These are phyloP conservation scores for Parus major DNA, from an alignment of 2,113 vertebrate genomes.

Conservation along the genomic window DNA sequence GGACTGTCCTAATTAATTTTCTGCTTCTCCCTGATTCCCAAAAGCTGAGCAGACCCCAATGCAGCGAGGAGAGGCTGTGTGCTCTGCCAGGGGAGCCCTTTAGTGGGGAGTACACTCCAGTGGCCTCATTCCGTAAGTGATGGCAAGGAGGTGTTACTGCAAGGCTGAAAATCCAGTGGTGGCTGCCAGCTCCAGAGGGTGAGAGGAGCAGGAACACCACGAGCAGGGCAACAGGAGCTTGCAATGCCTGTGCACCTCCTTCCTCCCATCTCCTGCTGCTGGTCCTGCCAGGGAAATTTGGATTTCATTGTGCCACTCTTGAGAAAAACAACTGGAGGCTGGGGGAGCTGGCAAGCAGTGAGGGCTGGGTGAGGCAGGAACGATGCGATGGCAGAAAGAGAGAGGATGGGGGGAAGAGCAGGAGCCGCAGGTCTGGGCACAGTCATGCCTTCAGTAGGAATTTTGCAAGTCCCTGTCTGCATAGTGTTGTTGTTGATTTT, in stretches of 20 bases:
- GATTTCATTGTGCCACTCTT: neutral
- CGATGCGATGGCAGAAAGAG: neutral
- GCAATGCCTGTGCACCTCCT: accelerated
- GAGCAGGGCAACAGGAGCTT: neutral
- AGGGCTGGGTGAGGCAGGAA: neutral
- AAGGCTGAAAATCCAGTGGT: neutral
- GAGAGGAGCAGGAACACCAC: neutral
- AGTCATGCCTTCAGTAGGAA: slow-evolving; percentile 31
- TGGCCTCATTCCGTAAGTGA: neutral
- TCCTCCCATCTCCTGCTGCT: neutral
- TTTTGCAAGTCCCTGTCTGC: slow-evolving; percentile 66
- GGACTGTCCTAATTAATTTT: neutral
- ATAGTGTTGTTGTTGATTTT: slow-evolving; percentile 48
- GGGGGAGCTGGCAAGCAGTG: neutral
- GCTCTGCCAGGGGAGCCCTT: neutral
- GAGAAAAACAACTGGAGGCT: neutral
- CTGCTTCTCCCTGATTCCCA: neutral
- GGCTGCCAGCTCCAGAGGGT: accelerated
- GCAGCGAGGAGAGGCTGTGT: neutral
- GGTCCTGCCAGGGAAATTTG: neutral
- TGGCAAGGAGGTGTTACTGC: neutral
- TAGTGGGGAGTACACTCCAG: neutral
- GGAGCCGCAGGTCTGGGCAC: slow-evolving; percentile 60
- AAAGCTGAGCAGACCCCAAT: neutral
- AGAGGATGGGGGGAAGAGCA: neutral